Conservation (phyloP, 2,797 vertebrate genomes). For the Coendou prehensilis region DNA sequence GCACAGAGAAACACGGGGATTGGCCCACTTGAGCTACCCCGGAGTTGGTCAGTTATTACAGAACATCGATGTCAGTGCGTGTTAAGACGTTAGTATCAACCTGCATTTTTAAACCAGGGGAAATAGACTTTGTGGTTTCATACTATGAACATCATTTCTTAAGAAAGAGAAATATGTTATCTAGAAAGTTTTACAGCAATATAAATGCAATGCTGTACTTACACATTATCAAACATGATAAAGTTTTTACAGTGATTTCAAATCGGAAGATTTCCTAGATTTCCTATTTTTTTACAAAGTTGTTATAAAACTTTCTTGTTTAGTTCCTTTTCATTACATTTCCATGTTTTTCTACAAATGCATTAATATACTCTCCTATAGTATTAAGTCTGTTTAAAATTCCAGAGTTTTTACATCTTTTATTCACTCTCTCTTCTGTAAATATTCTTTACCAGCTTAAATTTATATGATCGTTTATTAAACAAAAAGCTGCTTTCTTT, state of each 20-base stretch:
- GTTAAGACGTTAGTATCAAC: neutral
- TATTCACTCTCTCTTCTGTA: constrained; percentile 78
- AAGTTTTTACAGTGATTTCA: neutral
- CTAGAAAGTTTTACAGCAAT: neutral
- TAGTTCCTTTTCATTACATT: constrained; percentile 28
- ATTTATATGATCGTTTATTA: constrained; percentile 83
- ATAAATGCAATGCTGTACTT: neutral
- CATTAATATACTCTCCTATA: constrained; percentile 70
- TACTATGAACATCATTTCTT: neutral
- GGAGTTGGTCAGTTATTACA: neutral
- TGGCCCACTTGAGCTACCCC: neutral
- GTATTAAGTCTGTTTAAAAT: constrained; percentile 72
- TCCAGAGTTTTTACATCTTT: constrained; percentile 77
- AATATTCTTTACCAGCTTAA: constrained; percentile 80
- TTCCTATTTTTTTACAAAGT: neutral
- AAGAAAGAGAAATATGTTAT: neutral
- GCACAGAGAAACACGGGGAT: neutral
- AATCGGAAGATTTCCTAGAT: constrained; percentile 33
- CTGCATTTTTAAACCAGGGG: neutral
- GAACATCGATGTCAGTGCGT: neutral
- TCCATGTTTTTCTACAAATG: constrained; percentile 74
- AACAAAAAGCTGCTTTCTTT: constrained; percentile 83
- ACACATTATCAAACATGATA: neutral
- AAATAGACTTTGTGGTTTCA: neutral
- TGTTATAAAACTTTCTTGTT: constrained; percentile 57